These are phyloP conservation scores for Parazoanthus swiftii DNA, from an alignment of 92 coral and sea anemone genomes.

Conservation along the genomic window DNA sequence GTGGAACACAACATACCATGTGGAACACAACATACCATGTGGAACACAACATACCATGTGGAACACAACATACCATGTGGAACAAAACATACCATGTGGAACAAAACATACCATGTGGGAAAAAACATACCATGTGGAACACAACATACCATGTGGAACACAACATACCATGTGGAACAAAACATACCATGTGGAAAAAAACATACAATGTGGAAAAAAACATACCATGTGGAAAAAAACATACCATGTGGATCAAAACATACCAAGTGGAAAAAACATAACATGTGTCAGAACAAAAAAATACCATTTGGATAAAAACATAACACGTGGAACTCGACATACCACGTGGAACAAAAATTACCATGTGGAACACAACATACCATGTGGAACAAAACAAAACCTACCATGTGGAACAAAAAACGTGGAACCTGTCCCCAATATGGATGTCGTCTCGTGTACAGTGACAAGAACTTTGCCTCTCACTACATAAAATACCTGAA, in stretches of 20 bases:
- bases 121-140: background rate
- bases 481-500: slow-evolving; percentile 74
- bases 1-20: background rate
- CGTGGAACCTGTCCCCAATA: slow-evolving; percentile 74
- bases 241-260: too few relatives aligned
- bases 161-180: too few relatives aligned
- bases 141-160: background rate
- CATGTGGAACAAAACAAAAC: background rate
- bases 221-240: too few relatives aligned
- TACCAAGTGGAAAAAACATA: too few relatives aligned
- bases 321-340: too few relatives aligned
- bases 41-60: background rate
- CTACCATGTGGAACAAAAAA: slow-evolving; percentile 69
- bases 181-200: too few relatives aligned
- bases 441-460: slow-evolving; percentile 64
- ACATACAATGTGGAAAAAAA: too few relatives aligned
- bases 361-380: too few relatives aligned
- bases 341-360: too few relatives aligned
- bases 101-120: background rate
- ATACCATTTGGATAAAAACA: too few relatives aligned
- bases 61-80: background rate
- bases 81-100: background rate
- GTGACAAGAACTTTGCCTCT: slow-evolving; percentile 75
- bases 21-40: slow-evolving; percentile 20
- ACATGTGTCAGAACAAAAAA: too few relatives aligned